Evolutionary conservation across 1,140 invertebrate species (phyloP).

Genomic region (Drosophila kurseongensis): DNA sequence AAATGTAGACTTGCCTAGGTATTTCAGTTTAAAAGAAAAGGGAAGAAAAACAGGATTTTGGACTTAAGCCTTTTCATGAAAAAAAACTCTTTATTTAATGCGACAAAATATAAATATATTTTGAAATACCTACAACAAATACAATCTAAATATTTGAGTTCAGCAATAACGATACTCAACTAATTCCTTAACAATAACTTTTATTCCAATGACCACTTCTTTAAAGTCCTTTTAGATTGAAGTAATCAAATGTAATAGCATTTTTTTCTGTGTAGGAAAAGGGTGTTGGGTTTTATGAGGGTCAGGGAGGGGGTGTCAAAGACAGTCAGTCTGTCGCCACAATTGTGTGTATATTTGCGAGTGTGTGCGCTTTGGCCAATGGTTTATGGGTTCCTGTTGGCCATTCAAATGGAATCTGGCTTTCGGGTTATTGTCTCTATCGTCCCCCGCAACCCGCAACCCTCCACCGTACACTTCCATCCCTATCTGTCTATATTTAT

Average conservation of each 20-base stretch:
- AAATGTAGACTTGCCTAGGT: too few species aligned
- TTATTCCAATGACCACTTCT: too few species aligned
- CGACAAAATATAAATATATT: too few species aligned
- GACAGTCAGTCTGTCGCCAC: constrained; percentile 45
- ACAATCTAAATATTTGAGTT: too few species aligned
- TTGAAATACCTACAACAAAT: too few species aligned
- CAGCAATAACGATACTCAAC: too few species aligned
- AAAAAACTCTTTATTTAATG: too few species aligned
- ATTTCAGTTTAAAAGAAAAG: too few species aligned
- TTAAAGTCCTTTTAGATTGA: too few species aligned
- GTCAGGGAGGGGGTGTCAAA: background rate
- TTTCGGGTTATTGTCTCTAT: constrained; percentile 42
- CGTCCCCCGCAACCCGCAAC: background rate
- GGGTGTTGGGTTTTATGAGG: background rate
- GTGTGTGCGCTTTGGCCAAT: constrained; percentile 26
- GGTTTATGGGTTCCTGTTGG: constrained; percentile 44
- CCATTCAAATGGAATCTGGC: constrained; percentile 49
- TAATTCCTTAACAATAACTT: too few species aligned
- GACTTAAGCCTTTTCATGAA: too few species aligned
- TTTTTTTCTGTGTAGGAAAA: background rate
- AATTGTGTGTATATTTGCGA: constrained; percentile 35
- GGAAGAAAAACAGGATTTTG: too few species aligned
- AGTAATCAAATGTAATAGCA: background rate
- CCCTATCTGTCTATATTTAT: constrained; percentile 16
- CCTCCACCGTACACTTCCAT: background rate